phyloP scores from a whole-genome alignment of 1,140 invertebrate species.

The Brachionus angularis region DNA sequence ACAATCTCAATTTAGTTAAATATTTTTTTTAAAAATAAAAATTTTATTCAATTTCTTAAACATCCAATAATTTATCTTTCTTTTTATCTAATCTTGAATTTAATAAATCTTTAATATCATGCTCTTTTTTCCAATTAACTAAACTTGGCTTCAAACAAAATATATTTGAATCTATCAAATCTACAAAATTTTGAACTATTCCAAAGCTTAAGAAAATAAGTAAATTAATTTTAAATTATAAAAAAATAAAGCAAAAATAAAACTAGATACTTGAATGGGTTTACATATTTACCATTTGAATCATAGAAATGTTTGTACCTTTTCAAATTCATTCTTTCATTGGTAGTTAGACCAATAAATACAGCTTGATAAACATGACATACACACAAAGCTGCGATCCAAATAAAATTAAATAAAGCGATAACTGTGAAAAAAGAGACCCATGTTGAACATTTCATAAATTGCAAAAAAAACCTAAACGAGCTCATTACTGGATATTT shows the following conservation, averaged over 20 bases:
- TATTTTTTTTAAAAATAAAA: too few relatives aligned
- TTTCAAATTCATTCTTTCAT: constrained; percentile 88
- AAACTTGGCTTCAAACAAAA: not conserved
- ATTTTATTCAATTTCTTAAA: not conserved
- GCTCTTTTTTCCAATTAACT: constrained; percentile 18
- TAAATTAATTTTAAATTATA: not conserved
- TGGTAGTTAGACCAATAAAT: constrained; percentile 79
- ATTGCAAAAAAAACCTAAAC: constrained; percentile 26
- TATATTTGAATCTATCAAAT: constrained; percentile 10
- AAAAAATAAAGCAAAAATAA: not conserved
- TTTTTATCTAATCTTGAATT: constrained; percentile 9
- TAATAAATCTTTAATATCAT: constrained; percentile 19
- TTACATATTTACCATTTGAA: constrained; percentile 76
- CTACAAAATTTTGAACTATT: constrained; percentile 27
- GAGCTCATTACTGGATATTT: constrained; percentile 6
- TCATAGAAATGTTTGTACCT: constrained; percentile 79
- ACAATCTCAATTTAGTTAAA: too few relatives aligned
- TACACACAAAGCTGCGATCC: constrained; percentile 44
- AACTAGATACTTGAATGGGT: constrained; percentile 73
- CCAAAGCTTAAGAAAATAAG: constrained; percentile 22
- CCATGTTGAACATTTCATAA: constrained; percentile 46
- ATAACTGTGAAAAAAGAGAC: constrained; percentile 46
- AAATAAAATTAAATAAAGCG: constrained; percentile 46
- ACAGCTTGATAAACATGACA: constrained; percentile 57
- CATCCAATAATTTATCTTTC: not conserved